Evolutionary conservation across 2,888 invertebrate genomes (phyloP).

Genomic region (Drosophila prolongata): DNA sequence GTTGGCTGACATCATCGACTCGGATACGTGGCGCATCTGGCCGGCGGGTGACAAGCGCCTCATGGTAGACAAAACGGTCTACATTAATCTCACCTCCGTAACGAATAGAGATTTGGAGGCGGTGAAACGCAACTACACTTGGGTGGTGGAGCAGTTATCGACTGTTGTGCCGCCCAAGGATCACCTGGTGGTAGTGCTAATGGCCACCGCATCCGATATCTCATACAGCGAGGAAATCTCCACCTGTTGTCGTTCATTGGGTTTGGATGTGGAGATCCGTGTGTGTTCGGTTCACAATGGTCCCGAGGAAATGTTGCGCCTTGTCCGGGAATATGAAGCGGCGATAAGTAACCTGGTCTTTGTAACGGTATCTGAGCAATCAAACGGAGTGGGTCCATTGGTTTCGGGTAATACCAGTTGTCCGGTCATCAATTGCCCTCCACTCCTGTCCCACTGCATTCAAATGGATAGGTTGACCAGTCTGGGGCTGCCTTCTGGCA

Average conservation of each 20-base stretch:
- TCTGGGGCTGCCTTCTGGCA: conserved; percentile 88
- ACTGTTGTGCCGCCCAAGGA: conserved; percentile 87
- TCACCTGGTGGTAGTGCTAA: conserved; percentile 93
- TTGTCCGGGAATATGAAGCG: conserved; percentile 92
- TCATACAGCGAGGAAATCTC: conserved; percentile 94
- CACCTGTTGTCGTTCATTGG: conserved; percentile 89
- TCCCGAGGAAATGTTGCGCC: conserved; percentile 91
- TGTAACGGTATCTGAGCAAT: conserved; percentile 90
- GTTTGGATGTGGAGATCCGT: conserved; percentile 91
- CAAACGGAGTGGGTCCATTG: conserved; percentile 98
- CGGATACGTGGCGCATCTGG: conserved; percentile 99
- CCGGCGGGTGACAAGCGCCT: conserved; percentile 97
- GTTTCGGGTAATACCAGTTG: conserved; percentile 95
- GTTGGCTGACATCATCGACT: conserved; percentile 98
- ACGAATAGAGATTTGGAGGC: conserved; percentile 93
- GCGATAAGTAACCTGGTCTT: conserved; percentile 92
- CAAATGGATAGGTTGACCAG: conserved; percentile 88
- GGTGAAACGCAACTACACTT: conserved; percentile 96
- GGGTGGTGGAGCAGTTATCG: conserved; percentile 94
- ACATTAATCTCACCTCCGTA: conserved; percentile 94
- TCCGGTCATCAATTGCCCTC: conserved; percentile 96
- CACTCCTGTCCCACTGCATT: conserved; percentile 91
- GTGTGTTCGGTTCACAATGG: conserved; percentile 98
- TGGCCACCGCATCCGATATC: conserved; percentile 96
- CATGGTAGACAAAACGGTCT: conserved; percentile 99